Percentiles rank a stretch among this genome's conserved stretches.
These are phyloP conservation scores for Necrosyrtes monachus DNA, from an alignment of 2,797 vertebrate species.

Conservation along the genomic window DNA sequence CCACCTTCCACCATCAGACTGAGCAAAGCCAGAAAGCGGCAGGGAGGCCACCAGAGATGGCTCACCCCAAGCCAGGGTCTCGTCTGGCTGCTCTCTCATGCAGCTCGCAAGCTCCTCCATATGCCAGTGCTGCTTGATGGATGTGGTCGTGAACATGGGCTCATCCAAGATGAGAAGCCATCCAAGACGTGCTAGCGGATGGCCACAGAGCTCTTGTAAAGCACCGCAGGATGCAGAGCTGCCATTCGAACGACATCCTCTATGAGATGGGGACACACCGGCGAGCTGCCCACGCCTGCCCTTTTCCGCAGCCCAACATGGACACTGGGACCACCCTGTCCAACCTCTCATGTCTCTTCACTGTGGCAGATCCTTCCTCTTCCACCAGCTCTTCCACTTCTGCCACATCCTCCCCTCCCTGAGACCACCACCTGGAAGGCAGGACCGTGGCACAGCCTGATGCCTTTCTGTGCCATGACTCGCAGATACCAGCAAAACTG, in stretches of 20 bases:
- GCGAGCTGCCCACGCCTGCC: rapidly evolving
- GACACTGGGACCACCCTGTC: neutral
- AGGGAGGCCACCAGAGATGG: neutral
- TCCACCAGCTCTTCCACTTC: neutral
- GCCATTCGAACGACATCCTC: rapidly evolving
- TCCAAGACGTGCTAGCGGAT: neutral
- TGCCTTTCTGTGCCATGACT: neutral
- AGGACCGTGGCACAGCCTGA: neutral
- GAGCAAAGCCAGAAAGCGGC: neutral
- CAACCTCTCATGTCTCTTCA: neutral
- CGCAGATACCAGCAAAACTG: neutral
- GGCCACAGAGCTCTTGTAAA: neutral
- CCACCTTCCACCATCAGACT: neutral
- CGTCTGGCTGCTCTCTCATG: rapidly evolving
- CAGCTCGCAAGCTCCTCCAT: rapidly evolving
- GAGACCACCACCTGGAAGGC: neutral
- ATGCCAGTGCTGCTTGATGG: neutral
- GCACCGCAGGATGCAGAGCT: neutral
- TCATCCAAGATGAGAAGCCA: neutral
- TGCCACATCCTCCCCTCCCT: rapidly evolving
- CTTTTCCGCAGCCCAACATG: neutral
- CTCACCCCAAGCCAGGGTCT: neutral
- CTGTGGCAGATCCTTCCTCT: neutral
- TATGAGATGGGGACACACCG: rapidly evolving
- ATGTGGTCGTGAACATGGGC: neutral